phyloP scores from a whole-genome alignment of 2,113 vertebrate genomes.

The Pionites leucogaster region DNA sequence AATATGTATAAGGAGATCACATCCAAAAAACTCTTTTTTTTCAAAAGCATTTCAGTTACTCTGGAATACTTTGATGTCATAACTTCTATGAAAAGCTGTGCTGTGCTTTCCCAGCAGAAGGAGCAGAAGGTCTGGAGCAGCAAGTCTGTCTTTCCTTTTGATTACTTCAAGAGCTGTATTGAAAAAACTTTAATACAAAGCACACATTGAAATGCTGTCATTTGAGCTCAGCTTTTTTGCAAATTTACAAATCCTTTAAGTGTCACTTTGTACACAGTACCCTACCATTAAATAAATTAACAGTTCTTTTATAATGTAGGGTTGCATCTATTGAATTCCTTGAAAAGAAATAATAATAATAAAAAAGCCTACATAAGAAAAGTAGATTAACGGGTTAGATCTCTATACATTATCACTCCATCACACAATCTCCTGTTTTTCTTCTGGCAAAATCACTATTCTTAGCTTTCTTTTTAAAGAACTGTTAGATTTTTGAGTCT shows the following conservation, averaged over 20 bases:
- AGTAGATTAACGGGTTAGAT: neutral
- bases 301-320: neutral
- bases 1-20: neutral
- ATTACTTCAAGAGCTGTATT: neutral
- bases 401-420: neutral
- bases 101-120: slow-evolving; percentile 36
- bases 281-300: neutral
- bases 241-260: neutral
- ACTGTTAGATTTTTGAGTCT: neutral
- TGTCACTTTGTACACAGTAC: neutral
- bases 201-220: neutral
- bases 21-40: neutral
- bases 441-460: slow-evolving; percentile 1
- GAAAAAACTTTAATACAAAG: slow-evolving; percentile 22
- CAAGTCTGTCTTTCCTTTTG: slow-evolving; percentile 21
- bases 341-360: neutral
- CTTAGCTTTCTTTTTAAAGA: neutral
- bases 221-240: neutral
- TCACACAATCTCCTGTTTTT: neutral
- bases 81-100: slow-evolving; percentile 50
- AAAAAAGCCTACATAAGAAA: neutral
- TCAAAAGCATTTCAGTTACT: slow-evolving; percentile 20
- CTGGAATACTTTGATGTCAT: slow-evolving; percentile 43
- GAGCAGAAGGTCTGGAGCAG: slow-evolving; percentile 42
- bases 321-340: neutral